phyloP scores from a whole-genome alignment of 1,140 invertebrate species.

The Drosophila kikkawai region DNA sequence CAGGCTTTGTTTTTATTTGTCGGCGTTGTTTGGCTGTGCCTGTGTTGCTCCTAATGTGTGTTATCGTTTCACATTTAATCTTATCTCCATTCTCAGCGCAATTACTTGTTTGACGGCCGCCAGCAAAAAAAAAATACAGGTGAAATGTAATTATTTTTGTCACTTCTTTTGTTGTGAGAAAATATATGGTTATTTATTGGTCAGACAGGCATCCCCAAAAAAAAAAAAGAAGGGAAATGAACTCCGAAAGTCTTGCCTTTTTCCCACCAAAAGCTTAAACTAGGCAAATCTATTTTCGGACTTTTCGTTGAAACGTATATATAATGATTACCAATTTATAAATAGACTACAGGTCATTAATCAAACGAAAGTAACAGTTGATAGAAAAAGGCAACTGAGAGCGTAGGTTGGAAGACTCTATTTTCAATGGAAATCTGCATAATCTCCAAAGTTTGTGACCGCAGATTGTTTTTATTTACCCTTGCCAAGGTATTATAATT shows the following conservation, averaged over 20 bases:
- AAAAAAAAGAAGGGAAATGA: not conserved
- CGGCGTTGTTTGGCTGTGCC: conserved; percentile 2
- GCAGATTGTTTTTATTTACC: not conserved
- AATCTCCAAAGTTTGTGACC: not conserved
- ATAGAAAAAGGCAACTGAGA: not conserved
- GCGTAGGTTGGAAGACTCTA: conserved; percentile 1
- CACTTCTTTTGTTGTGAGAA: conserved; percentile 12
- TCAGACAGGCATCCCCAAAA: too few species aligned
- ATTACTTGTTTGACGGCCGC: conserved; percentile 47
- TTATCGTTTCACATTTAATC: conserved; percentile 66
- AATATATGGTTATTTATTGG: conserved; percentile 31
- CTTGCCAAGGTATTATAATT: too few species aligned
- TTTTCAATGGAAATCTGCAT: not conserved
- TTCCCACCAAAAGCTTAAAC: conserved; percentile 17
- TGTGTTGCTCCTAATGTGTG: conserved; percentile 28
- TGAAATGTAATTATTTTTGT: conserved; percentile 32
- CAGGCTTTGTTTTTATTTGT: conserved; percentile 40
- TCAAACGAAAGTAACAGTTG: conserved; percentile 34
- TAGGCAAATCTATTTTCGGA: conserved; percentile 37
- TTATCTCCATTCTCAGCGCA: conserved; percentile 53
- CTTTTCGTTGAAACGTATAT: not conserved
- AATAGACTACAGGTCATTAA: conserved; percentile 41
- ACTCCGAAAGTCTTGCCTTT: not conserved
- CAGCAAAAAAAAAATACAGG: conserved; percentile 12
- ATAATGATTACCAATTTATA: conserved; percentile 32